phyloP scores from a whole-genome alignment of 2,888 invertebrate species.

The Conomelus anceps region DNA sequence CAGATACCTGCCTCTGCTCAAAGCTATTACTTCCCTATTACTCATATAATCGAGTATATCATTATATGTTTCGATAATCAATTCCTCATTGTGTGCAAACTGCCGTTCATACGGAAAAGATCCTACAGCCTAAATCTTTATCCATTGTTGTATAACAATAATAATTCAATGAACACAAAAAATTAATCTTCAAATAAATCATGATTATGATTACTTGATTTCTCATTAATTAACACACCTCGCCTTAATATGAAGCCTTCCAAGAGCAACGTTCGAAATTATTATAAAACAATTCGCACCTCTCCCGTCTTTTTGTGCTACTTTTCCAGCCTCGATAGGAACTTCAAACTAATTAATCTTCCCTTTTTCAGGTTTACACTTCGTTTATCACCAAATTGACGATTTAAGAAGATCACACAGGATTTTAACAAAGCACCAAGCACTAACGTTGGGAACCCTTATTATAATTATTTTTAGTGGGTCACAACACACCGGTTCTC shows the following conservation, averaged over 20 bases:
- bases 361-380: neutral
- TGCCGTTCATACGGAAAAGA: too few species aligned
- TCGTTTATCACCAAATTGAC: neutral
- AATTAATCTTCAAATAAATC: too few species aligned
- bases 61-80: too few species aligned
- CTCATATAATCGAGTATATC: too few species aligned
- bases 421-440: neutral
- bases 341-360: neutral
- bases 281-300: neutral
- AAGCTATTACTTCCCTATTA: too few species aligned
- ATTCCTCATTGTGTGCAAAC: too few species aligned
- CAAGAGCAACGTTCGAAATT: neutral
- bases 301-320: neutral
- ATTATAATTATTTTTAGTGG: neutral
- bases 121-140: too few species aligned
- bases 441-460: neutral
- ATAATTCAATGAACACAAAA: too few species aligned
- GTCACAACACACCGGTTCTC: neutral
- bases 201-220: too few species aligned
- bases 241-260: neutral
- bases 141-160: too few species aligned
- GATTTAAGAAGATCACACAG: neutral
- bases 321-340: neutral
- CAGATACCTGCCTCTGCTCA: too few species aligned
- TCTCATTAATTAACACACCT: neutral